These are phyloP conservation scores for Triops cancriformis DNA, from an alignment of 1,140 invertebrate species.

Conservation along the genomic window DNA sequence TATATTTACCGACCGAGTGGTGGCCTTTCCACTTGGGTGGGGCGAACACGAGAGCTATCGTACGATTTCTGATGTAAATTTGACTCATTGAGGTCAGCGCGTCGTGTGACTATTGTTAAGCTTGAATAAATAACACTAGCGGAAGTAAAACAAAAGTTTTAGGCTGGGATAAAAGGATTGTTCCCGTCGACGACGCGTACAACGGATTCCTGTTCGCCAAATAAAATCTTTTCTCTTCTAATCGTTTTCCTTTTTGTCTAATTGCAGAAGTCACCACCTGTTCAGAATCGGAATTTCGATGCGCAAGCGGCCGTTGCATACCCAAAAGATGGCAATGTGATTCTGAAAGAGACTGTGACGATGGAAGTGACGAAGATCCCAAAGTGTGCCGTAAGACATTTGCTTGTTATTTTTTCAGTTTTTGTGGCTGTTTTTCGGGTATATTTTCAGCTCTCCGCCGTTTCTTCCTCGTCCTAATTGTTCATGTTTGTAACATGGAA, in stretches of 20 bases:
- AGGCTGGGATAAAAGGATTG: no score
- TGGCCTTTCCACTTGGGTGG: background rate
- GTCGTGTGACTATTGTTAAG: background rate
- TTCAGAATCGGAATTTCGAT: constrained; percentile 56
- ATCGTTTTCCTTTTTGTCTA: background rate
- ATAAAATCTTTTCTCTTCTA: no score
- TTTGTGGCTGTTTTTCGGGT: background rate
- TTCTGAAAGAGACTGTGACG: constrained; percentile 61
- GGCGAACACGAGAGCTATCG: background rate
- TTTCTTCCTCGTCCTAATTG: background rate
- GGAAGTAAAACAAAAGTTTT: no score
- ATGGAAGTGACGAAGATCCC: constrained; percentile 62
- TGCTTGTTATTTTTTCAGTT: background rate
- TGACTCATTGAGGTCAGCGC: background rate
- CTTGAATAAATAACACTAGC: no score
- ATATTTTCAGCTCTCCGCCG: background rate
- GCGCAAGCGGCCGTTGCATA: constrained; percentile 63
- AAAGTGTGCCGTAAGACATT: constrained; percentile 54
- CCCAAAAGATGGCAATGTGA: constrained; percentile 58
- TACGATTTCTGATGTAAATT: background rate
- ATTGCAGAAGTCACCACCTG: constrained; percentile 50
- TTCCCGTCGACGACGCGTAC: no score
- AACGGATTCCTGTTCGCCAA: no score
- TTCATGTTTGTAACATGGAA: background rate
- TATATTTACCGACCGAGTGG: background rate